Conservation (phyloP, 1,140 invertebrate genomes). For the Pentalonia nigronervosa region DNA sequence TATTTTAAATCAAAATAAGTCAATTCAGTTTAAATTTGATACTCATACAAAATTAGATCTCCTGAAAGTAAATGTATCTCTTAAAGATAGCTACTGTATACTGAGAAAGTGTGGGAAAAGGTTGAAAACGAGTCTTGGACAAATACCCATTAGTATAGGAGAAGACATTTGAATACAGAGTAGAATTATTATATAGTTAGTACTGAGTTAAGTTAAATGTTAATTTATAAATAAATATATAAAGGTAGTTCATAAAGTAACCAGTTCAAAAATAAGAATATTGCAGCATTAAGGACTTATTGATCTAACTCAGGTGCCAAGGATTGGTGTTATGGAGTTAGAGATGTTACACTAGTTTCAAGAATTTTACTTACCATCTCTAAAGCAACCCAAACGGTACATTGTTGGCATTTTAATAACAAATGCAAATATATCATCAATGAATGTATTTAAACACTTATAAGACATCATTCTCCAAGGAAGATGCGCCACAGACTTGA, state of each 20-base stretch:
- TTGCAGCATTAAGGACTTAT: not conserved
- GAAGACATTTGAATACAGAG: too few species aligned
- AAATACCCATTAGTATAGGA: too few species aligned
- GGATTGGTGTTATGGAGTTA: not conserved
- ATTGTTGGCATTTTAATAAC: constrained; percentile 99
- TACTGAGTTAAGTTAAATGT: not conserved
- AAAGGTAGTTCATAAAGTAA: not conserved
- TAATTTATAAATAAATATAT: not conserved
- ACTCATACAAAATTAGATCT: not conserved
- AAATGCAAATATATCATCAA: constrained; percentile 99
- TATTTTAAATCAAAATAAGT: too few species aligned
- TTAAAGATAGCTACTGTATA: not conserved
- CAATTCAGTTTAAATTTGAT: too few species aligned
- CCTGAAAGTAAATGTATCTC: not conserved
- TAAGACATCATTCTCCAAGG: constrained; percentile 99
- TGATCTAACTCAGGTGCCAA: not conserved
- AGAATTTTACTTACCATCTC: constrained; percentile 77
- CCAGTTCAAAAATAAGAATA: not conserved
- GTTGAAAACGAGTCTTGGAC: not conserved
- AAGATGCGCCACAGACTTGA: constrained; percentile 98
- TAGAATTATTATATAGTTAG: not conserved
- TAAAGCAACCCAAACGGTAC: constrained; percentile 93
- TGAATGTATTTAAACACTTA: constrained; percentile 99
- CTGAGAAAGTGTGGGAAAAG: not conserved
- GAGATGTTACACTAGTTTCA: not conserved